Conservation (phyloP, 2,797 vertebrate genomes). For the Anableps anableps region DNA sequence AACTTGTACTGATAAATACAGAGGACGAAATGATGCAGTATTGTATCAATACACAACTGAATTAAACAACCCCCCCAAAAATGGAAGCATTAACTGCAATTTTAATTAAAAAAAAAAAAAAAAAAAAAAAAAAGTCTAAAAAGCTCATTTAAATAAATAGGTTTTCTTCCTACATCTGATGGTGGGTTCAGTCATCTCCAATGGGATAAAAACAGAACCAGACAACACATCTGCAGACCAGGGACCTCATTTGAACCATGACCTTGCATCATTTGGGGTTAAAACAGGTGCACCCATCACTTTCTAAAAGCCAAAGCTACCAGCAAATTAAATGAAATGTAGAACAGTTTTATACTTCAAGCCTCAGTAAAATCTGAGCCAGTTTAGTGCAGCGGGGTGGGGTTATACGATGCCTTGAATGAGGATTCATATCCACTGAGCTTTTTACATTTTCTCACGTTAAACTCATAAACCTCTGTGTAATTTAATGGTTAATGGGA, state of each 20-base stretch:
- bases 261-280: constrained; percentile 17
- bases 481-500: neutral
- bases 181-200: constrained; percentile 11
- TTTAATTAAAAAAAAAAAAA: constrained; percentile 36
- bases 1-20: constrained; percentile 23
- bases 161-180: constrained; percentile 34
- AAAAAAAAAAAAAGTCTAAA: neutral
- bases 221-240: constrained; percentile 48
- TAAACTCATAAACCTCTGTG: neutral
- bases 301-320: constrained; percentile 20
- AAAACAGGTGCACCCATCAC: constrained; percentile 5
- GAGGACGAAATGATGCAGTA: constrained; percentile 39
- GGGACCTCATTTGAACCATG: constrained; percentile 11
- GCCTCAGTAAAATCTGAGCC: constrained; percentile 35
- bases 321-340: constrained; percentile 23
- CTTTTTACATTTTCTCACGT: neutral
- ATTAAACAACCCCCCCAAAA: constrained; percentile 48
- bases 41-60: constrained; percentile 27
- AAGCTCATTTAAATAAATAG: constrained; percentile 34
- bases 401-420: neutral
- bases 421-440: neutral
- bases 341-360: constrained; percentile 22
- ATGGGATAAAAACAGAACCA: constrained; percentile 21
- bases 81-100: constrained; percentile 68
- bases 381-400: constrained; percentile 32